Conservation (phyloP, 2,113 vertebrate species). For the Siphamia tubifer region DNA sequence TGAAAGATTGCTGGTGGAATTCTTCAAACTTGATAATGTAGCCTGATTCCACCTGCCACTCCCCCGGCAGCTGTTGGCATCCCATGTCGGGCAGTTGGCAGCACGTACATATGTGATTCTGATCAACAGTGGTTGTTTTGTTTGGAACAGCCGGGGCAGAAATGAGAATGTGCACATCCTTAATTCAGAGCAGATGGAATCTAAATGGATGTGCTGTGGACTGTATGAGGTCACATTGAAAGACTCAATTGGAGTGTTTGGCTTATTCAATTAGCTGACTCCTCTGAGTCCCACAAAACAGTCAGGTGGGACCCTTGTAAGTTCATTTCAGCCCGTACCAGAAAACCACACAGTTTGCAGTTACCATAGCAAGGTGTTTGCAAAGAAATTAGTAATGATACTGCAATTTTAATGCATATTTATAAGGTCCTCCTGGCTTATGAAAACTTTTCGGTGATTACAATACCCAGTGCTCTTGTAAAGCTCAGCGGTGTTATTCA, state of each 20-base stretch:
- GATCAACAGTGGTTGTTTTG: conserved; percentile 62
- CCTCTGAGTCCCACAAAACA: conserved; percentile 43
- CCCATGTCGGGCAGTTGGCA: conserved; percentile 45
- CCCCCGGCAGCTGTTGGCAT: conserved; percentile 49
- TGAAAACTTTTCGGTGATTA: background rate
- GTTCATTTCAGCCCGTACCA: conserved; percentile 29
- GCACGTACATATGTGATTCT: conserved; percentile 48
- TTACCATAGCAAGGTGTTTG: background rate
- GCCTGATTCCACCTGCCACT: conserved; percentile 37
- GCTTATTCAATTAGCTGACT: conserved; percentile 66
- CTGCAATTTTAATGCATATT: background rate
- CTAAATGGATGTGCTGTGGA: conserved; percentile 68
- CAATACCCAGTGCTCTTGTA: background rate
- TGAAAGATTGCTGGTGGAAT: background rate
- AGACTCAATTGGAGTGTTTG: conserved; percentile 62
- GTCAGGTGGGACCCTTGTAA: conserved; percentile 52
- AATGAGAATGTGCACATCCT: conserved; percentile 59
- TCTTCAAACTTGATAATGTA: conserved; percentile 11
- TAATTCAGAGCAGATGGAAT: conserved; percentile 74
- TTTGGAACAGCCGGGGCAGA: conserved; percentile 50
- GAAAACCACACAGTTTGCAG: conserved; percentile 1
- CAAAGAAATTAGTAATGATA: background rate
- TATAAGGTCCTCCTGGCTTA: background rate
- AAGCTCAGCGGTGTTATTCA: background rate
- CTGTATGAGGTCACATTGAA: conserved; percentile 69